Evolutionary conservation across 2,888 invertebrate genomes (phyloP), one percentile per base, ranked within the genome.

Genomic region (Homarus gammarus): DNA sequence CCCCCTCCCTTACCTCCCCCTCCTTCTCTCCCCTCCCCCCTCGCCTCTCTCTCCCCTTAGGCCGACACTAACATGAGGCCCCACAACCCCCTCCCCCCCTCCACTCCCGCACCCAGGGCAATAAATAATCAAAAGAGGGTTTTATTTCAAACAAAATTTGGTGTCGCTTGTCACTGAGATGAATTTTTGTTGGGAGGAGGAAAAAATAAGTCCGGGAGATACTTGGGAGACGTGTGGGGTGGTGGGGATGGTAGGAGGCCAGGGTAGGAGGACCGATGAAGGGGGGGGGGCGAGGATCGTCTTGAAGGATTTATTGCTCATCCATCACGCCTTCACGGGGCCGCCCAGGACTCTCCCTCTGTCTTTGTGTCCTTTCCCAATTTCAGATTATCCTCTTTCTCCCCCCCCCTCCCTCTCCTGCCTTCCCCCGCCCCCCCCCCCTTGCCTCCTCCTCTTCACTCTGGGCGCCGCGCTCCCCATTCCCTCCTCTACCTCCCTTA

Each of bases 251-350:
- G 81, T 18, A 51, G 61, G 22, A 12, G 36, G 49, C 6, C 18
- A 3, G 44, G 51, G 18, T 27, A 61, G 81, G 18, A 44, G 51
- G 51, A n/a, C n/a, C n/a, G n/a, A n/a, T 38, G 56, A n/a, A 22
- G 79, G 51, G 27, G 10, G 81, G 81, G 38, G 1, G n/a, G 64
- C 36, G 68, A 40, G 68, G 56, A 75, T 68, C 36, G 77, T 88
- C 83, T 38, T 83, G 68, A 78, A 77, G 70, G 84, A 84, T 84
- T 88, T 88, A 88, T 83, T 83, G 77, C 31, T 84, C 84, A 88
- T 84, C 77, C 83, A 78, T 84, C 88, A 83, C 83, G 61, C 83
- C 88, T 73, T 86, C 86, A 79, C 72, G 72, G 51, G 40, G 33
- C n/a, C n/a, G 68, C 36, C 56, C n/a, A 38, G 38, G 2, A 8